Conservation (phyloP, 2,113 vertebrate species). For the Ramphastos sulfuratus region DNA sequence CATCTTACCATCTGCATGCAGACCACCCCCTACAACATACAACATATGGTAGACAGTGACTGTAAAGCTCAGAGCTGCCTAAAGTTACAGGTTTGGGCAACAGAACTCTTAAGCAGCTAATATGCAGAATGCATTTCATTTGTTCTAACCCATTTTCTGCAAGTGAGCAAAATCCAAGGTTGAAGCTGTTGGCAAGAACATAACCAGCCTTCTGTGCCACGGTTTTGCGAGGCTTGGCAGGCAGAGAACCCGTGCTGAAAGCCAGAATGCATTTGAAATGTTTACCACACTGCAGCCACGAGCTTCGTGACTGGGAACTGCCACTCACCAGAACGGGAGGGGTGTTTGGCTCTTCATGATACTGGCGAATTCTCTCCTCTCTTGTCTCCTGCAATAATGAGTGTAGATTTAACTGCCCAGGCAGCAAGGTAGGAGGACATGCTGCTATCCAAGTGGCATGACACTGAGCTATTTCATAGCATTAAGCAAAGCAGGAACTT, state of each 20-base stretch:
- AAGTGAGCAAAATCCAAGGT: not conserved
- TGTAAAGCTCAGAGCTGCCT: not conserved
- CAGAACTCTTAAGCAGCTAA: not conserved
- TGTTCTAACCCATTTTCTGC: not conserved
- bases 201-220: not conserved
- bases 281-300: not conserved
- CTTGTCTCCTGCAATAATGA: slow-evolving; percentile 79
- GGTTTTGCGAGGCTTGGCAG: not conserved
- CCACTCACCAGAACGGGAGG: slow-evolving; percentile 82
- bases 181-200: not conserved
- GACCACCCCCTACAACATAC: not conserved
- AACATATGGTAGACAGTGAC: not conserved
- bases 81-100: not conserved
- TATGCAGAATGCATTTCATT: not conserved
- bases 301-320: not conserved
- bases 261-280: not conserved
- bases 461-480: not conserved
- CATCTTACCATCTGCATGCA: not conserved
- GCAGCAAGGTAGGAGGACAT: not conserved
- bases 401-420: not conserved
- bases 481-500: not conserved
- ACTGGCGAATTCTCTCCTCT: slow-evolving; percentile 86
- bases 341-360: slow-evolving; percentile 82
- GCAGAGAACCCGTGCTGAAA: not conserved
- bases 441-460: not conserved